Conservation (phyloP, 2,888 invertebrate genomes). For the Heteropelma amictum region DNA sequence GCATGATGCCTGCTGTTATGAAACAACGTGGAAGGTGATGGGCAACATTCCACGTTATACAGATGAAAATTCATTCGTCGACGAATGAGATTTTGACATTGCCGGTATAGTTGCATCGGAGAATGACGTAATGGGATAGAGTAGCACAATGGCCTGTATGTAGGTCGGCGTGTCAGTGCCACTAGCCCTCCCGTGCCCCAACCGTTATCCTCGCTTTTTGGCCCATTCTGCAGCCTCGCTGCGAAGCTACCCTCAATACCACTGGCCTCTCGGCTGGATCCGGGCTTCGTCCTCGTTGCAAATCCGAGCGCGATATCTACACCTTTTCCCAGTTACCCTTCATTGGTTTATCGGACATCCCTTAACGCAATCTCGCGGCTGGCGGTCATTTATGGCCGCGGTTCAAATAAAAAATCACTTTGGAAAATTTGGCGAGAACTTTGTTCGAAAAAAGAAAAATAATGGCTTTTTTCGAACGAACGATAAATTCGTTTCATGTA, state of each 20-base stretch:
- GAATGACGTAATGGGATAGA: slow-evolving; percentile 71
- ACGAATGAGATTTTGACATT: slow-evolving; percentile 48
- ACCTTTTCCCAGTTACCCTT: slow-evolving; percentile 14
- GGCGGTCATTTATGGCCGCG: background rate
- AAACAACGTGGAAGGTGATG: slow-evolving; percentile 7
- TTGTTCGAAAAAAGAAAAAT: background rate
- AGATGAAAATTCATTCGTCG: slow-evolving; percentile 37
- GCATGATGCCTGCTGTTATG: slow-evolving; percentile 1
- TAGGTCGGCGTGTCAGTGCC: slow-evolving; percentile 74
- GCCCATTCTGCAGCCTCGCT: slow-evolving; percentile 40
- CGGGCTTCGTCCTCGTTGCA: slow-evolving; percentile 50
- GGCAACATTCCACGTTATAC: background rate
- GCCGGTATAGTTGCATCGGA: slow-evolving; percentile 34
- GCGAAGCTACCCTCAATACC: slow-evolving; percentile 14
- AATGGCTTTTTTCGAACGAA: too few relatives aligned
- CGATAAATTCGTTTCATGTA: too few relatives aligned
- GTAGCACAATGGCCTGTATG: slow-evolving; percentile 73
- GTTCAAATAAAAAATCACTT: background rate
- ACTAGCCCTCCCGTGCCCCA: slow-evolving; percentile 38
- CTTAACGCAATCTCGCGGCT: slow-evolving; percentile 1
- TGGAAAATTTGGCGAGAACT: background rate
- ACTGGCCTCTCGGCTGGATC: slow-evolving; percentile 39
- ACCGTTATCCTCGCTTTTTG: slow-evolving; percentile 36
- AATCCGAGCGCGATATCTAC: slow-evolving; percentile 49
- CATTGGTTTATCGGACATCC: slow-evolving; percentile 21